These are phyloP conservation scores for Microplitis mediator DNA, from an alignment of 1,140 invertebrate species.

Conservation along the genomic window DNA sequence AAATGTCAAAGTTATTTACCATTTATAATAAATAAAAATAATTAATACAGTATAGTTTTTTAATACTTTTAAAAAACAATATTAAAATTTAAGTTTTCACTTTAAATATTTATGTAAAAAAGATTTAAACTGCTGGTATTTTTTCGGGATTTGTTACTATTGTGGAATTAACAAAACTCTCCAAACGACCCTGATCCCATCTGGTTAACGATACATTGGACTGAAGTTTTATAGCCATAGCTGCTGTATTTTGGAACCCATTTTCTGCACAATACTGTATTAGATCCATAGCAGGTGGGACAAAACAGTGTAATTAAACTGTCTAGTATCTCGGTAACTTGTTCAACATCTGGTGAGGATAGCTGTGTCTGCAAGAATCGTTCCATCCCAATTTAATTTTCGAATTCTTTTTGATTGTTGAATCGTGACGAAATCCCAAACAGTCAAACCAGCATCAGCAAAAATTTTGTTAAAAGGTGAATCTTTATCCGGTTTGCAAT, in stretches of 20 bases:
- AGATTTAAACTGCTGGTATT: slow-evolving; percentile 1
- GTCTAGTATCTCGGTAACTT: slow-evolving; percentile 38
- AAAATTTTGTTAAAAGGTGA: slow-evolving; percentile 31
- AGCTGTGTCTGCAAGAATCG: slow-evolving; percentile 26
- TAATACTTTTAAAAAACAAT: background rate
- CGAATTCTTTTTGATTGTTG: slow-evolving; percentile 8
- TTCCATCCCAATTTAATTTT: slow-evolving; percentile 2
- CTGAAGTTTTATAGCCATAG: slow-evolving; percentile 10
- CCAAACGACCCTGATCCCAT: slow-evolving; percentile 5
- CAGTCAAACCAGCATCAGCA: slow-evolving; percentile 36
- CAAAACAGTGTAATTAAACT: slow-evolving; percentile 35
- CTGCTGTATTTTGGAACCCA: background rate
- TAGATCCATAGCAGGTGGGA: slow-evolving; percentile 30
- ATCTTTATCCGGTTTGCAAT: slow-evolving; percentile 40
- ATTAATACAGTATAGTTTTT: background rate
- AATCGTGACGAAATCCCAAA: slow-evolving; percentile 40
- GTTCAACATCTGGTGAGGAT: slow-evolving; percentile 29
- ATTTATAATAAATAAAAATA: too few species aligned
- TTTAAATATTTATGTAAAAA: too few species aligned
- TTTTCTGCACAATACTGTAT: slow-evolving; percentile 6
- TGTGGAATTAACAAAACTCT: background rate
- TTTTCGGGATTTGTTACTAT: background rate
- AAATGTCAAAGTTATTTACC: too few species aligned
- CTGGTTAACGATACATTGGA: background rate
- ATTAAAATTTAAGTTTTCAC: too few species aligned